phyloP scores from a whole-genome alignment of 2,888 invertebrate species.

The Drosophila kuntzei region DNA sequence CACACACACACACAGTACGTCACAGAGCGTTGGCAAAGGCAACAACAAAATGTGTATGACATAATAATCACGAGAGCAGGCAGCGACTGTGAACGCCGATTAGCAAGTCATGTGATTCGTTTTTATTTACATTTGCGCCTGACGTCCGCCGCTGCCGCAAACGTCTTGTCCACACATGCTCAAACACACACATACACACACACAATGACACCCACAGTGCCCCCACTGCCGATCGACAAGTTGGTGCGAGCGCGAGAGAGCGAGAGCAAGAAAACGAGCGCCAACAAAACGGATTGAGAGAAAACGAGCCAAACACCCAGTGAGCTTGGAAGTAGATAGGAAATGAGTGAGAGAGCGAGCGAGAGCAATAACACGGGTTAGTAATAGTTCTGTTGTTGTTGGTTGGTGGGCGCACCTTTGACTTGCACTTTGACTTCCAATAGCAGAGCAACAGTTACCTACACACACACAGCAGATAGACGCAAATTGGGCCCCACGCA shows the following conservation, averaged over 20 bases:
- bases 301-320: constrained; percentile 21
- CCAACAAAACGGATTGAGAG: constrained; percentile 32
- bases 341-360: neutral
- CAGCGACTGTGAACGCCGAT: constrained; percentile 81
- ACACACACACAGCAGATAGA: neutral
- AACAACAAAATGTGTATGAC: constrained; percentile 81
- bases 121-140: constrained; percentile 82
- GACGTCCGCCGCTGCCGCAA: constrained; percentile 43
- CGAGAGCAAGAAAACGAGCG: constrained; percentile 24
- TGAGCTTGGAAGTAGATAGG: constrained; percentile 1
- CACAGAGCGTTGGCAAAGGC: constrained; percentile 41
- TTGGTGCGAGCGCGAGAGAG: constrained; percentile 14
- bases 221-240: constrained; percentile 41
- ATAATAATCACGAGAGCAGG: constrained; percentile 85
- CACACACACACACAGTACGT: constrained; percentile 15
- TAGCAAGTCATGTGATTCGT: constrained; percentile 85
- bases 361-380: constrained; percentile 13
- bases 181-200: constrained; percentile 30
- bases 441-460: constrained; percentile 43
- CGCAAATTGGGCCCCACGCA: constrained; percentile 16
- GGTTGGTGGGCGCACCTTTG: constrained; percentile 45
- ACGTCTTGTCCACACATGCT: constrained; percentile 19
- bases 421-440: constrained; percentile 60
- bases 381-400: constrained; percentile 32
- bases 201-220: constrained; percentile 26